Conservation (phyloP, 2,113 vertebrate species). For the Euleptes europaea region DNA sequence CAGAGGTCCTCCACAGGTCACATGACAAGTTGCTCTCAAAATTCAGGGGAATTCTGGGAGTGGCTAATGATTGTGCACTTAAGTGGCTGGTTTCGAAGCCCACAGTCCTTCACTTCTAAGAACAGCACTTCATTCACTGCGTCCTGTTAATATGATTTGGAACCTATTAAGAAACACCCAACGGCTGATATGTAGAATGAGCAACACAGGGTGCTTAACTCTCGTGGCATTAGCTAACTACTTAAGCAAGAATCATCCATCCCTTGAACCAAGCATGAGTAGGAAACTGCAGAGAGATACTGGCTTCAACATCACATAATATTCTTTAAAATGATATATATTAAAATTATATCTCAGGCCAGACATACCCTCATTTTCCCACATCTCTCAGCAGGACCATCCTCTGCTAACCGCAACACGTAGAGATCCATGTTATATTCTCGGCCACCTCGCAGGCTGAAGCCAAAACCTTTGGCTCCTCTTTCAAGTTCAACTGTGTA, state of each 20-base stretch:
- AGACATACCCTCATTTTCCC: conserved; percentile 95
- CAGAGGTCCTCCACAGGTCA: background rate
- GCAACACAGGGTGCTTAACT: too few species aligned
- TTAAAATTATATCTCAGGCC: background rate
- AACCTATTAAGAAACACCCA: background rate
- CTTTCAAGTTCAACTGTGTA: conserved; percentile 97
- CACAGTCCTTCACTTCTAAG: background rate
- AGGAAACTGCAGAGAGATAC: background rate
- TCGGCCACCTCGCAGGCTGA: conserved; percentile 94
- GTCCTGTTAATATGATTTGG: background rate
- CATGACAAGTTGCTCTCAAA: too few species aligned
- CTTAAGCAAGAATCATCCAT: background rate
- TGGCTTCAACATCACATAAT: background rate
- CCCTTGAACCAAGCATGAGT: background rate
- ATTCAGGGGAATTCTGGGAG: background rate
- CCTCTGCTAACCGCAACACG: conserved; percentile 94
- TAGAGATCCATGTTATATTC: conserved; percentile 99
- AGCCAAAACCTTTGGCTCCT: conserved; percentile 98
- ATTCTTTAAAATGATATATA: background rate
- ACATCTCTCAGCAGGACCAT: conserved; percentile 93
- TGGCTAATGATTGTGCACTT: background rate
- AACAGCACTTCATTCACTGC: background rate
- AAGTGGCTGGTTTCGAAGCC: too few species aligned
- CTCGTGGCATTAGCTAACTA: background rate
- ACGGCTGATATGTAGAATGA: background rate